These are phyloP conservation scores for Margaritifera margaritifera DNA, from an alignment of 2,888 invertebrate genomes.

Conservation along the genomic window DNA sequence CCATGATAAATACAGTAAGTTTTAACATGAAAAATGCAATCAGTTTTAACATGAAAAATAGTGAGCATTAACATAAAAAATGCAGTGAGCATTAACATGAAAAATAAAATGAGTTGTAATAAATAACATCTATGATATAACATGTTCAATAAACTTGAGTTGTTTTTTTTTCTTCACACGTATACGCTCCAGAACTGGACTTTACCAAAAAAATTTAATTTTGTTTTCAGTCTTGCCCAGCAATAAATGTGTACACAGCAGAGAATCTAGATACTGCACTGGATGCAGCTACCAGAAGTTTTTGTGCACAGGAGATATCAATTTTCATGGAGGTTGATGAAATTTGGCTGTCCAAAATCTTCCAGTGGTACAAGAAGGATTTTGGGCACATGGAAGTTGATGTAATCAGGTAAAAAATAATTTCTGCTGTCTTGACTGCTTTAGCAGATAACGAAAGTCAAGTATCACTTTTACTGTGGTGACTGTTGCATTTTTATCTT, in stretches of 20 bases:
- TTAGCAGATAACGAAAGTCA: no score
- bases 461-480: no score
- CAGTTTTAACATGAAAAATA: no score
- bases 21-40: no score
- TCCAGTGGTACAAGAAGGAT: slow-evolving; percentile 70
- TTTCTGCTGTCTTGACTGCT: no score
- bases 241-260: slow-evolving; percentile 68
- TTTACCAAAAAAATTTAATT: slow-evolving; percentile 3
- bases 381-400: slow-evolving; percentile 66
- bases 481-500: no score
- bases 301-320: slow-evolving; percentile 66
- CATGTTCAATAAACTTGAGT: not conserved
- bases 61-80: no score
- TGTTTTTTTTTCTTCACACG: not conserved
- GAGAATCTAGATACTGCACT: slow-evolving; percentile 66
- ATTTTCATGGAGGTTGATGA: slow-evolving; percentile 58
- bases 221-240: slow-evolving; percentile 68
- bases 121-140: not conserved
- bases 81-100: no score
- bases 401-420: slow-evolving; percentile 57
- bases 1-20: no score
- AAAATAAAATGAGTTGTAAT: not conserved
- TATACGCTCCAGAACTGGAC: not conserved
- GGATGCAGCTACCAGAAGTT: slow-evolving; percentile 61
- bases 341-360: slow-evolving; percentile 66